These are phyloP conservation scores for Ophion ventricosus DNA, from an alignment of 2,888 invertebrate species.

Conservation along the genomic window DNA sequence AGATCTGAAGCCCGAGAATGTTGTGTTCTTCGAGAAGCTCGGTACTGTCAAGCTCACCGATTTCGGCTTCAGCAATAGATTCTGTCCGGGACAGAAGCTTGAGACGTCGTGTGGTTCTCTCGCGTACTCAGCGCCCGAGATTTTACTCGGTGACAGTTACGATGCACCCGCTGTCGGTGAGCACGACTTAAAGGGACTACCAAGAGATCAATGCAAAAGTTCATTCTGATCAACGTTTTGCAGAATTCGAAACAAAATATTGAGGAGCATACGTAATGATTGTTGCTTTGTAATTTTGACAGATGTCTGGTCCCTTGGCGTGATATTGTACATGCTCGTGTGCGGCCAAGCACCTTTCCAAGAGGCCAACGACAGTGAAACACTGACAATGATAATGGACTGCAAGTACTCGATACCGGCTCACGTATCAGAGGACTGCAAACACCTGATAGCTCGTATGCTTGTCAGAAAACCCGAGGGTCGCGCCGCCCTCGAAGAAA, in stretches of 20 bases:
- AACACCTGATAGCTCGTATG: slow-evolving; percentile 96
- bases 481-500: slow-evolving; percentile 94
- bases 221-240: neutral
- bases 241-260: neutral
- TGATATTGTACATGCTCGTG: slow-evolving; percentile 99
- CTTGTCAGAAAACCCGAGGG: slow-evolving; percentile 96
- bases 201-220: neutral
- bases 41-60: slow-evolving; percentile 99
- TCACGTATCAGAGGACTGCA: slow-evolving; percentile 94
- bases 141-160: slow-evolving; percentile 98
- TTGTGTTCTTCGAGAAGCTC: slow-evolving; percentile 98
- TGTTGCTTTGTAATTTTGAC: slow-evolving; percentile 71
- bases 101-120: slow-evolving; percentile 99
- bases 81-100: slow-evolving; percentile 97
- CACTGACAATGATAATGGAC: slow-evolving; percentile 99
- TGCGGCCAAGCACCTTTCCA: slow-evolving; percentile 99
- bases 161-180: slow-evolving; percentile 98
- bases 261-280: neutral
- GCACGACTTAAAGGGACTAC: slow-evolving; percentile 73
- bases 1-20: slow-evolving; percentile 99
- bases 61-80: slow-evolving; percentile 98
- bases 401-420: slow-evolving; percentile 97
- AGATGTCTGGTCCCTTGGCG: slow-evolving; percentile 99
- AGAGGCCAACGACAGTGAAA: slow-evolving; percentile 99
- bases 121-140: slow-evolving; percentile 99